Evolutionary conservation across 2,888 invertebrate genomes (phyloP).

Genomic region (Acleris sparsana): DNA sequence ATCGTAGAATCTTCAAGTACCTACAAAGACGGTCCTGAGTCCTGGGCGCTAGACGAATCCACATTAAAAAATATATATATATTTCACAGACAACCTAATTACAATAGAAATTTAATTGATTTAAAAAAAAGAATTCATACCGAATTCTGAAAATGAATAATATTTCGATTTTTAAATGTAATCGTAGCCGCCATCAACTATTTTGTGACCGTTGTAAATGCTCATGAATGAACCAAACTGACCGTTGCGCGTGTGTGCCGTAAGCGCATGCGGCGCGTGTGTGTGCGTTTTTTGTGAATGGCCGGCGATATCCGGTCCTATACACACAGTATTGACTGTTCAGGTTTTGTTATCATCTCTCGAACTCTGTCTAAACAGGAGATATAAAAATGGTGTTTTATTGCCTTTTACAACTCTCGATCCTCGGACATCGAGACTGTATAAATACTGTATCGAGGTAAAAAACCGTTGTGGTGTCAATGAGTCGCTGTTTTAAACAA

Average conservation of each 20-base stretch:
- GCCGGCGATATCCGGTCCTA: constrained; percentile 79
- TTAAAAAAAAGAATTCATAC: background rate
- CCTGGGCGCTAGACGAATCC: no score
- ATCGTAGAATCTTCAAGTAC: no score
- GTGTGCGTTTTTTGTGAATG: constrained; percentile 81
- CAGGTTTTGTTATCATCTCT: constrained; percentile 82
- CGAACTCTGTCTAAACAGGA: constrained; percentile 79
- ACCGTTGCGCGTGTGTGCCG: constrained; percentile 58
- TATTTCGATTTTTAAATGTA: constrained; percentile 22
- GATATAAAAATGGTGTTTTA: constrained; percentile 82
- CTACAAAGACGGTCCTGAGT: no score
- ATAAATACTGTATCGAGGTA: constrained; percentile 59
- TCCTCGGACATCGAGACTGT: constrained; percentile 73
- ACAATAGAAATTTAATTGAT: no score
- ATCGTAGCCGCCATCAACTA: constrained; percentile 53
- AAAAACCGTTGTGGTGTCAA: constrained; percentile 73
- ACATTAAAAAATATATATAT: no score
- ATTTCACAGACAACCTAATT: no score
- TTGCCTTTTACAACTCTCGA: constrained; percentile 74
- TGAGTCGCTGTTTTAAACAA: constrained; percentile 61
- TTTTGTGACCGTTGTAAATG: constrained; percentile 66
- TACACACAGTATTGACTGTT: constrained; percentile 64
- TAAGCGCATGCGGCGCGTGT: constrained; percentile 47
- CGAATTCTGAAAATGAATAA: background rate
- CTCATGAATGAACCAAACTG: constrained; percentile 77